Evolutionary conservation across 2,113 vertebrate species (phyloP).

Genomic region (Propithecus coquereli): DNA sequence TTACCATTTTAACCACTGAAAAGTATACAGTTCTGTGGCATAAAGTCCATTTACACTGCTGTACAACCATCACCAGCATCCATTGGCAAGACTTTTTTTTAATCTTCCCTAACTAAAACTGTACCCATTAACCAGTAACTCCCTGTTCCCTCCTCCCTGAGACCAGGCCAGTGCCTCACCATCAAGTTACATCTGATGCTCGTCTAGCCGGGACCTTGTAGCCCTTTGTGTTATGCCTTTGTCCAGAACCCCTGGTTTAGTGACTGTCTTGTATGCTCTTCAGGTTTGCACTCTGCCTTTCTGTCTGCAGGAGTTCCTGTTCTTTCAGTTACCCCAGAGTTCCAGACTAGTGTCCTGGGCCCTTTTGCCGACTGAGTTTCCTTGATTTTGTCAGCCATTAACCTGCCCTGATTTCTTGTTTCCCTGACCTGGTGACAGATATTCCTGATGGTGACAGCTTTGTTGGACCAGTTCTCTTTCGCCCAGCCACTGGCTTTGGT

Average conservation of each 20-base stretch:
- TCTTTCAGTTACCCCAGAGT: not conserved
- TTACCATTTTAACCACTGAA: not conserved
- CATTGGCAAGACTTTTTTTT: not conserved
- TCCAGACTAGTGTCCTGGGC: not conserved
- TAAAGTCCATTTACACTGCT: not conserved
- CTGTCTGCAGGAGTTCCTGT: not conserved
- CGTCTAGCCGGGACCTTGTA: not conserved
- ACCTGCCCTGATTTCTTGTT: not conserved
- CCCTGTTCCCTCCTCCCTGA: rapidly evolving
- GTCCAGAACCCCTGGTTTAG: not conserved
- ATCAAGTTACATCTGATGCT: not conserved
- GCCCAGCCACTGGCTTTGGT: not conserved
- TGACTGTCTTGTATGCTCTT: not conserved
- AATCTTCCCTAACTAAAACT: not conserved
- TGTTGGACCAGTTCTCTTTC: not conserved
- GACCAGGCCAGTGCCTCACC: not conserved
- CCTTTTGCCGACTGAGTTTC: not conserved
- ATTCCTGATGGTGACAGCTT: not conserved
- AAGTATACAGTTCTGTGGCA: not conserved
- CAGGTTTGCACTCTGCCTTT: not conserved
- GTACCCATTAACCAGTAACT: not conserved
- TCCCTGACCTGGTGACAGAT: not conserved
- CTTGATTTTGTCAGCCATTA: not conserved
- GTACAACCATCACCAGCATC: not conserved
- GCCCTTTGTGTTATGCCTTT: not conserved